Conservation (phyloP, 2,113 vertebrate genomes). For the Zootoca vivipara region DNA sequence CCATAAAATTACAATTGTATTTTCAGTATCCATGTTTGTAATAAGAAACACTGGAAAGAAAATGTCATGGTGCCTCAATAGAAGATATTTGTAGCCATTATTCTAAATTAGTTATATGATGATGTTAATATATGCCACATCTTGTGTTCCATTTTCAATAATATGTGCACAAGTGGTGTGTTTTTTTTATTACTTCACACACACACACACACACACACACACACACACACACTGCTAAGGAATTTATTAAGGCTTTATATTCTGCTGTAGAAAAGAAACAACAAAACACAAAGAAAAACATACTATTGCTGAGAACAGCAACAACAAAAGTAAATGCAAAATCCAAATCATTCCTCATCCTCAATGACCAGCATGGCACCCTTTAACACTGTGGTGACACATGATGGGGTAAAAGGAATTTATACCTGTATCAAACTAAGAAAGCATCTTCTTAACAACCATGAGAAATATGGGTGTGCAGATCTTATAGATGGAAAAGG, state of each 20-base stretch:
- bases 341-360: neutral
- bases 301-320: neutral
- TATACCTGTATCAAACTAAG: neutral
- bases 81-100: neutral
- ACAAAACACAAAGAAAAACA: neutral
- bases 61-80: neutral
- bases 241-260: neutral
- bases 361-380: neutral
- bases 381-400: neutral
- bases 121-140: neutral
- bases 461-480: neutral
- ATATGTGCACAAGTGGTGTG: neutral
- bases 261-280: neutral
- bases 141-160: neutral
- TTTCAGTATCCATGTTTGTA: neutral
- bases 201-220: neutral
- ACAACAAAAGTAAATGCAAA: neutral
- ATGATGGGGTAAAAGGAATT: neutral
- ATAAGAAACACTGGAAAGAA: neutral
- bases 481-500: neutral
- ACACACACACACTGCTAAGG: neutral
- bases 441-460: neutral
- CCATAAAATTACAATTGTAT: neutral
- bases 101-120: neutral
- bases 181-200: neutral